These are phyloP conservation scores for Luperina nickerlii DNA, from an alignment of 2,888 invertebrate genomes.

Conservation along the genomic window DNA sequence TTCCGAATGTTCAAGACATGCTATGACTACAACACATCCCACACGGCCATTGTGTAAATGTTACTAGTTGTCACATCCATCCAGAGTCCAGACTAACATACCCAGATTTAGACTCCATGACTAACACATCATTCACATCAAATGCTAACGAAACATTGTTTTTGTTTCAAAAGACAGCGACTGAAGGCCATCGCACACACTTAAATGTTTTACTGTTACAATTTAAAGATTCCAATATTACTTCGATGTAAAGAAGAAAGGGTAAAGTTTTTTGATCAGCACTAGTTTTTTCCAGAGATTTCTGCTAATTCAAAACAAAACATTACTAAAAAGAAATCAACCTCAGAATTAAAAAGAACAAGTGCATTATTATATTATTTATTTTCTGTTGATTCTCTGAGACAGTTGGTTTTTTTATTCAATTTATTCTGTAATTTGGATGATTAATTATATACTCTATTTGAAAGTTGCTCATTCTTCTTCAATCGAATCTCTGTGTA, in stretches of 20 bases:
- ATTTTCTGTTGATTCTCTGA: not conserved
- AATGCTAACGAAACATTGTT: slow-evolving; percentile 75
- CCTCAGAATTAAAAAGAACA: not conserved
- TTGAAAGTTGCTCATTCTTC: slow-evolving; percentile 35
- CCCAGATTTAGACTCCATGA: slow-evolving; percentile 77
- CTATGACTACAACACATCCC: slow-evolving; percentile 74
- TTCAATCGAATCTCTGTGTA: slow-evolving; percentile 40
- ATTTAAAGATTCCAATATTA: slow-evolving; percentile 20
- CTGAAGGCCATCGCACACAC: slow-evolving; percentile 67
- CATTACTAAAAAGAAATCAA: not conserved
- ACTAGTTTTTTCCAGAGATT: not conserved
- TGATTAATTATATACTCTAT: not conserved
- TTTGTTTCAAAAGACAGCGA: slow-evolving; percentile 78
- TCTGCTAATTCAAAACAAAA: not conserved
- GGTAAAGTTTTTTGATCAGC: slow-evolving; percentile 7
- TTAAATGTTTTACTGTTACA: slow-evolving; percentile 42
- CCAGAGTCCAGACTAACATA: slow-evolving; percentile 78
- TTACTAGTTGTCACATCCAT: slow-evolving; percentile 77
- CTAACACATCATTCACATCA: slow-evolving; percentile 81
- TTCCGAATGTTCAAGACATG: slow-evolving; percentile 74
- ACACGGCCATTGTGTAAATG: slow-evolving; percentile 78
- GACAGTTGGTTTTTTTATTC: not conserved
- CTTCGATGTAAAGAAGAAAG: slow-evolving; percentile 50
- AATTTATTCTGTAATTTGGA: not conserved
- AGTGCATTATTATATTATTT: not conserved